Evolutionary conservation across 1,140 invertebrate species (phyloP), one percentile per base, ranked within the genome.

Genomic region (Magallana gigas): DNA sequence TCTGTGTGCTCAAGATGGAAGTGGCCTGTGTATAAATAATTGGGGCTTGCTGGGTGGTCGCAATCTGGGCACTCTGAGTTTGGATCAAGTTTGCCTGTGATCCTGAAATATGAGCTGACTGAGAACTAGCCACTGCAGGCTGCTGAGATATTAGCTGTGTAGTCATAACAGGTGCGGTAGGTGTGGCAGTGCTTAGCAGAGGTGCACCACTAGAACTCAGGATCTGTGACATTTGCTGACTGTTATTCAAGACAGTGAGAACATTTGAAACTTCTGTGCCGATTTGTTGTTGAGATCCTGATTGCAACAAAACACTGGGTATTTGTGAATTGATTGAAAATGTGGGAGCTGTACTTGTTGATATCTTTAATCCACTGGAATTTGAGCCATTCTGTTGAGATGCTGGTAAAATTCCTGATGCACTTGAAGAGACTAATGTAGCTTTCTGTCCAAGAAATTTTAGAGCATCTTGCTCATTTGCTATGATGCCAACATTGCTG

Each of bases 221-320:
- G 8, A 76, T 76, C 68, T 76, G 68, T 76, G 68, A 5, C 14
- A 29, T 76, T 76, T 76, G 68, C 68, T 76, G 68, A 29, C 23
- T 76, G 36, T 23, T 76, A 29, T 76, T 76, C 11, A 76, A 29
- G 36, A 76, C 68, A 76, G 68, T 76, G 23, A 76, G 23, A 29
- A 36, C 68, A 29, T 76, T 76, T 36, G 68, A 48, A 12, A 76
- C 23, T 76, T 18, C 68, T 12, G 23, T 76, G 23, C 68, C 36
- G 11, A 76, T 76, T 76, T 76, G 68, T 76, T 18, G 68, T 36
- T 76, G 68, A 29, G 68, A 76, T 29, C 68, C 68, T 12, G 68
- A 36, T 76, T 76, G 68, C 68, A 76, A 76, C 68, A 76, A 29
- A 12, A 76, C 68, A 76, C 68, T 76, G 9, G 68, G 68, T 18